A percentile compares a stretch with the other conserved stretches of the same genome.
Evolutionary conservation across 2,888 invertebrate species (phyloP).

Genomic region (Drosophila kokeensis): DNA sequence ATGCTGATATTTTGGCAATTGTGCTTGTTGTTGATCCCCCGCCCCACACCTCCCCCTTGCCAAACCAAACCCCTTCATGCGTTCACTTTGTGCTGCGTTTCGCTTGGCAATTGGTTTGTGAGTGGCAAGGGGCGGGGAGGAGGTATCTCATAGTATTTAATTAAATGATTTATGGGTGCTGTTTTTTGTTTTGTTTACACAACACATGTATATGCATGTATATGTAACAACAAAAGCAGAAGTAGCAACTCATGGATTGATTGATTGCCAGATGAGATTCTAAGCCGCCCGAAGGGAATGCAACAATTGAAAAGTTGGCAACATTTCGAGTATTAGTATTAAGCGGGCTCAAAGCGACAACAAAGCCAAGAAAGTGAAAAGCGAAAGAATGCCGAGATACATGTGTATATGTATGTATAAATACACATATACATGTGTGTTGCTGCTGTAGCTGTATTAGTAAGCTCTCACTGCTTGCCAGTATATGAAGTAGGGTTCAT

Average conservation of each 20-base stretch:
- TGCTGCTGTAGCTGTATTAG: too few species aligned
- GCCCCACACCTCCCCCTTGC: not conserved
- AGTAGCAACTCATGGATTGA: constrained; percentile 25
- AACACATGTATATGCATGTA: not conserved
- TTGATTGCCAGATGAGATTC: constrained; percentile 28
- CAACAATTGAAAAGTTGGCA: constrained; percentile 19
- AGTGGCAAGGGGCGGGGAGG: too few species aligned
- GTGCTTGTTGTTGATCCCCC: constrained; percentile 2
- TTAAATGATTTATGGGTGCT: constrained; percentile 57
- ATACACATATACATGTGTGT: too few species aligned
- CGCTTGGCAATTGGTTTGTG: not conserved
- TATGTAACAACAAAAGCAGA: not conserved
- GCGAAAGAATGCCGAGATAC: not conserved
- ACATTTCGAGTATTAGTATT: constrained; percentile 13
- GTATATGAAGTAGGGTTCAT: not conserved
- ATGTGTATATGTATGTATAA: not conserved
- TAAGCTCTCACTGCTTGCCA: not conserved
- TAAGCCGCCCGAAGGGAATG: constrained; percentile 6
- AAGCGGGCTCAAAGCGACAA: not conserved
- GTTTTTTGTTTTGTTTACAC: not conserved
- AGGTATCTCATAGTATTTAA: constrained; percentile 26
- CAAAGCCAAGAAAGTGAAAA: constrained; percentile 19
- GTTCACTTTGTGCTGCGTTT: constrained; percentile 13
- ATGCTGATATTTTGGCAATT: constrained; percentile 36
- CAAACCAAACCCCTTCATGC: constrained; percentile 2